phyloP scores from a whole-genome alignment of 2,888 invertebrate species.

The Elmis aenea region DNA sequence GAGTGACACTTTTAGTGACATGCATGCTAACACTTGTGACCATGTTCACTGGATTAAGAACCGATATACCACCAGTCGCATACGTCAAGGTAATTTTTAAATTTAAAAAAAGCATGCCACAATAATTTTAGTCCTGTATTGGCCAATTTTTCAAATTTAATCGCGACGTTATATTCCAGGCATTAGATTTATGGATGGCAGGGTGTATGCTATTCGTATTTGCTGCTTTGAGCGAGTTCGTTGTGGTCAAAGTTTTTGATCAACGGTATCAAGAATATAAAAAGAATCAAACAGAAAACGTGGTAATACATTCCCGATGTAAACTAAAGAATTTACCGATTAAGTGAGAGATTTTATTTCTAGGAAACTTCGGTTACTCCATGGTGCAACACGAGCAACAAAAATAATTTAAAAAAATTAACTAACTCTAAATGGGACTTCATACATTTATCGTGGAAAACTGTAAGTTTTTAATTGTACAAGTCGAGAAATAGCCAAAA shows the following conservation, averaged over 20 bases:
- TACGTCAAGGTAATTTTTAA: constrained; percentile 67
- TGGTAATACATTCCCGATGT: too few species aligned
- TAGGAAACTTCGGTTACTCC: constrained; percentile 33
- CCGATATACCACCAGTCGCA: constrained; percentile 80
- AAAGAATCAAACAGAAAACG: constrained; percentile 32
- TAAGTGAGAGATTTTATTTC: constrained; percentile 10
- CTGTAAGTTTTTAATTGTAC: too few species aligned
- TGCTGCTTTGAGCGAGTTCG: constrained; percentile 76
- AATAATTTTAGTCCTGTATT: too few species aligned
- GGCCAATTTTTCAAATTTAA: constrained; percentile 3
- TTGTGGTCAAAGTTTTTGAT: constrained; percentile 76
- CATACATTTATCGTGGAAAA: constrained; percentile 35
- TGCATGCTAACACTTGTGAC: constrained; percentile 81
- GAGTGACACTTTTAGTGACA: constrained; percentile 75
- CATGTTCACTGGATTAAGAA: constrained; percentile 77
- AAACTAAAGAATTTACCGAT: background rate
- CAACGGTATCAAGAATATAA: constrained; percentile 64
- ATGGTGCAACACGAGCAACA: constrained; percentile 32
- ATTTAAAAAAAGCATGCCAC: too few species aligned
- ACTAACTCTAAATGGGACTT: constrained; percentile 19
- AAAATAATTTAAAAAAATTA: constrained; percentile 9
- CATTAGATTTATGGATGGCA: constrained; percentile 83
- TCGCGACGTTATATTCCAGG: constrained; percentile 49
- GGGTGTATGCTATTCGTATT: constrained; percentile 85
- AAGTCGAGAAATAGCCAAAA: too few species aligned